Evolutionary conservation across 2,888 invertebrate species (phyloP), one percentile per base, ranked within the genome.

Genomic region (Noctua janthina): DNA sequence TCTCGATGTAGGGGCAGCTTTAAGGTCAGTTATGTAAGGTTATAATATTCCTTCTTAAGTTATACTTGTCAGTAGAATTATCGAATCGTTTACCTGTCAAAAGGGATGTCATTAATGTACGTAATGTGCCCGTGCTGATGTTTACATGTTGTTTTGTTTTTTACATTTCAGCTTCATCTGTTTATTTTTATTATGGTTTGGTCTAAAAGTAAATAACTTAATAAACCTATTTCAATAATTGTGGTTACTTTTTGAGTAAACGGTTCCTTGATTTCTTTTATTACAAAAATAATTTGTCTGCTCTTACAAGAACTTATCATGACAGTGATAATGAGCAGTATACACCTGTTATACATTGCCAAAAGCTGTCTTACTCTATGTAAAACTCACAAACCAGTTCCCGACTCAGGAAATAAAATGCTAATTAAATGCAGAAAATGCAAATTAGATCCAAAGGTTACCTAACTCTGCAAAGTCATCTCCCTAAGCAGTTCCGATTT

Each of bases 1-100:
- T 84, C 90, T 78, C 86, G 76, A 83, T 82, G 83, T 68, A 85
- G 79, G 67, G 72, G 67, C 84, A 80, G 56, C 72, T 81, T 69
- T 78, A 79, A 73, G 79, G 85, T 76, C 68, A 76, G 79, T 75
- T 73, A 51, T 73, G 54, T 59, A 78, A 82, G 43, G 39, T 35
- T 74, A 43, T 77, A 74, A 59, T 78, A 39, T 62, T 49, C 15
- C 49, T n/a, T 66, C 29, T 46, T 77, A 74, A n/a, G 56, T 72
- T 83, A 71, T 46, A 51, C 67, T 74, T 66, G 46, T 70, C 43
- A 71, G 20, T 68, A 43, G 73, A 11, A 46, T 66, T 70, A 64
- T 20, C 23, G 29, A 64, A 68, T 51, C 23, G n/a, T 83, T 86
- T 39, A 23, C 23, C 23, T 71, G 68, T 54, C 51, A 64, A 29